Conservation (phyloP, 2,797 vertebrate genomes). For the Gymnothorax reevesii region DNA sequence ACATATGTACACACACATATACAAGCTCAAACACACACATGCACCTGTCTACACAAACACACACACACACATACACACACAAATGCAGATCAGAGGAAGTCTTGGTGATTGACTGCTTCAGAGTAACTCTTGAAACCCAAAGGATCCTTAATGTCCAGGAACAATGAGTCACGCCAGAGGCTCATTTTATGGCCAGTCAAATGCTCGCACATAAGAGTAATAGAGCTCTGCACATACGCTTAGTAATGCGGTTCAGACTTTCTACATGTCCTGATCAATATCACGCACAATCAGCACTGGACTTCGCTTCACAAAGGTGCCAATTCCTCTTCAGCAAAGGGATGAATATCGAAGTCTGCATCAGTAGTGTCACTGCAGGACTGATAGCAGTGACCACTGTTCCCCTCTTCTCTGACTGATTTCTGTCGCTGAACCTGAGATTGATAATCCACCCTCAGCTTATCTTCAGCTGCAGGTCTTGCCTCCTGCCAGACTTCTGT, state of each 20-base stretch:
- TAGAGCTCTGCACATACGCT: neutral
- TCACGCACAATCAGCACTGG: neutral
- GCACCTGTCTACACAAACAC: neutral
- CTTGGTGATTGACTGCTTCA: neutral
- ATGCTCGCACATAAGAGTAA: neutral
- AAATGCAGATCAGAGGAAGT: neutral
- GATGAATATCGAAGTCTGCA: neutral
- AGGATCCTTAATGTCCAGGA: neutral
- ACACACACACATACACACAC: neutral
- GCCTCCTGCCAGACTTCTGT: neutral
- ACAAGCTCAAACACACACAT: neutral
- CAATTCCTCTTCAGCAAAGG: neutral
- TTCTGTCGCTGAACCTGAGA: neutral
- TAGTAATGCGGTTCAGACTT: constrained; percentile 2
- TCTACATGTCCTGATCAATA: constrained; percentile 3
- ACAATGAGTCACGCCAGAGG: neutral
- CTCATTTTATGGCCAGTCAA: neutral
- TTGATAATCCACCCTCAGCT: neutral
- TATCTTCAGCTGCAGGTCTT: neutral
- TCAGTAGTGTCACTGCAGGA: neutral
- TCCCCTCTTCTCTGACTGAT: neutral
- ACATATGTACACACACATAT: neutral
- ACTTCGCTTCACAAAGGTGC: neutral
- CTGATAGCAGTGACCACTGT: neutral
- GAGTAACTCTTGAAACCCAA: neutral